These are phyloP conservation scores for Arion vulgaris DNA, from an alignment of 1,140 invertebrate species.

Conservation along the genomic window DNA sequence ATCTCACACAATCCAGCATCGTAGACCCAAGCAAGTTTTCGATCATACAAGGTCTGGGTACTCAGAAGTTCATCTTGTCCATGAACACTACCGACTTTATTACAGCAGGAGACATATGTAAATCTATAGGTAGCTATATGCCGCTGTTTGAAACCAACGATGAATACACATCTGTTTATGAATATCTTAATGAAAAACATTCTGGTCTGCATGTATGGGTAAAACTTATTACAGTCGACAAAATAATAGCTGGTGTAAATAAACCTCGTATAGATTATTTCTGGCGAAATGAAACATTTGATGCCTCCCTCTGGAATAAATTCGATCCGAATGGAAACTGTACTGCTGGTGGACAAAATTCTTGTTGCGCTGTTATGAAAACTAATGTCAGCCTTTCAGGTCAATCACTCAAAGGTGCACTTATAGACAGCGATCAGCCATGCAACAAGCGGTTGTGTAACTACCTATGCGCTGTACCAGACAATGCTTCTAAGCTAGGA, in stretches of 20 bases:
- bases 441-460: neutral
- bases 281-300: neutral
- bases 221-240: neutral
- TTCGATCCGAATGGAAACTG: neutral
- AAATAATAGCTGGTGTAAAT: neutral
- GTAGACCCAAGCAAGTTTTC: neutral
- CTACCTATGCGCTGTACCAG: neutral
- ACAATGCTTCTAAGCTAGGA: neutral
- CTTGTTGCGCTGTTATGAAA: neutral
- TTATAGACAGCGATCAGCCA: neutral
- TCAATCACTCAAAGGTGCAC: neutral
- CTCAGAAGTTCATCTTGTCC: neutral
- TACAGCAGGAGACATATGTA: neutral
- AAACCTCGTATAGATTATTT: neutral
- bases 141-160: neutral
- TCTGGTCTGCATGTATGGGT: neutral
- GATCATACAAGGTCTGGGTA: neutral
- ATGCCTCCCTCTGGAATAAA: neutral
- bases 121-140: neutral
- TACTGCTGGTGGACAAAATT: neutral
- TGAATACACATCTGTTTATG: neutral
- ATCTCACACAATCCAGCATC: neutral
- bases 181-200: neutral
- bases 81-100: neutral
- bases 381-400: neutral